Evolutionary conservation across 92 coral and sea anemone species (phyloP).

Genomic region (Porites evermanni): DNA sequence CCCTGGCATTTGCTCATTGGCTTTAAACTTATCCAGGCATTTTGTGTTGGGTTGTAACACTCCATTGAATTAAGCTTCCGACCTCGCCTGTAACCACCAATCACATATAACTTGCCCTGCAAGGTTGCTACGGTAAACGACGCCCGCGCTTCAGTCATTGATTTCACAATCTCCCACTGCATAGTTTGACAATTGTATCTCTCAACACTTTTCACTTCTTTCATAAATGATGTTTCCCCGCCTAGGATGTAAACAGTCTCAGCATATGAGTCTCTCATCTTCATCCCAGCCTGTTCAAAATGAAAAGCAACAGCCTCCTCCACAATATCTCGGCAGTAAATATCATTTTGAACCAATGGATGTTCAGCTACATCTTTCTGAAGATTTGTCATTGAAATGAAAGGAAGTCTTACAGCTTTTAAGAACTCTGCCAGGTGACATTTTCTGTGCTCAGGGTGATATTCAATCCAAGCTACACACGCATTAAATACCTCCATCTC

Average conservation of each 20-base stretch:
- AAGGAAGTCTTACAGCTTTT: slow-evolving; percentile 81
- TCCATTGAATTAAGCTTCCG: slow-evolving; percentile 90
- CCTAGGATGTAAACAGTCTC: slow-evolving; percentile 87
- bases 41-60: slow-evolving; percentile 85
- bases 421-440: slow-evolving; percentile 76
- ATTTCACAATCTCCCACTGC: slow-evolving; percentile 84
- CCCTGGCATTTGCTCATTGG: slow-evolving; percentile 91
- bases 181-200: slow-evolving; percentile 77
- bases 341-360: slow-evolving; percentile 72
- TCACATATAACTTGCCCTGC: slow-evolving; percentile 87
- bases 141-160: slow-evolving; percentile 87
- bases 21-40: slow-evolving; percentile 78
- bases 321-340: slow-evolving; percentile 82
- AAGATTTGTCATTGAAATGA: slow-evolving; percentile 84
- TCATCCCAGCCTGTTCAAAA: slow-evolving; percentile 89
- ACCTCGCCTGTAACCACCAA: slow-evolving; percentile 96
- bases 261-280: slow-evolving; percentile 91
- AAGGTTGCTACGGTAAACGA: slow-evolving; percentile 87
- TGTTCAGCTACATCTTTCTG: slow-evolving; percentile 70
- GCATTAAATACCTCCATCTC: slow-evolving; percentile 84
- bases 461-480: slow-evolving; percentile 82
- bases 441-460: slow-evolving; percentile 59
- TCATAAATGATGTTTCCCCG: slow-evolving; percentile 98
- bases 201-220: slow-evolving; percentile 91
- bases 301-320: slow-evolving; percentile 90